Base-by-base conservation (phyloP, 2,113 vertebrate species). In the Albula glossodonta region DNA sequence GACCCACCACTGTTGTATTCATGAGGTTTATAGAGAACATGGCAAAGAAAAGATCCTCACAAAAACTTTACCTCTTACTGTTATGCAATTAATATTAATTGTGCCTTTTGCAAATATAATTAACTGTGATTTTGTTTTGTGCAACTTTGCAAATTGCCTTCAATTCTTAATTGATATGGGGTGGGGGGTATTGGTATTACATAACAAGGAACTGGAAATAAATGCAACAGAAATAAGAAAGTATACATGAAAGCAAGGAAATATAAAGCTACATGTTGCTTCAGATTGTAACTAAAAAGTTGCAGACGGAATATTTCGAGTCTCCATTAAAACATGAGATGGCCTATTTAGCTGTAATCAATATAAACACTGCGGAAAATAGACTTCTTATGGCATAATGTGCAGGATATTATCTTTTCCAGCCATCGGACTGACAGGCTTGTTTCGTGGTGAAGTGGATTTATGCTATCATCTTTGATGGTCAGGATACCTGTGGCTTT, bases 381-480 rank as follows among this genome's bases (percentile, higher is more conserved):
- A 90, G 93, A 51, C 15, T 15, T 0, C 15, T 2, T 3, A 41
- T 41, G 31, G 25, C 48, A 78, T 91, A 92, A 91, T 91, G 88
- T 83, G 84, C 86, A 25, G 5, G 89, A 89, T 90, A 90, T 94
- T 91, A 89, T 93, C 92, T 92, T 89, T 86, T 81, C 81, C 87
- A 88, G 90, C 89, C 90, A 91, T 86, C 90, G 87, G 88, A 93
- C 84, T 93, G 94, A 91, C 93, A 93, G 92, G 88, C 90, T 89
- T 86, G 92, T 94, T 94, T 94, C 92, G 87, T 90, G 91, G 84
- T 70, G 88, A 87, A 83, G 84, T 82, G 89, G 86, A 93, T 95
- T 95, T 94, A 95, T 93, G 91, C 90, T 90, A 94, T 94, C 91
- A 91, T 92, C 91, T 92, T 87, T 91, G 93, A 94, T 93, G 93